phyloP scores from a whole-genome alignment of 1,140 invertebrate species.

The Drosophila repletoides region DNA sequence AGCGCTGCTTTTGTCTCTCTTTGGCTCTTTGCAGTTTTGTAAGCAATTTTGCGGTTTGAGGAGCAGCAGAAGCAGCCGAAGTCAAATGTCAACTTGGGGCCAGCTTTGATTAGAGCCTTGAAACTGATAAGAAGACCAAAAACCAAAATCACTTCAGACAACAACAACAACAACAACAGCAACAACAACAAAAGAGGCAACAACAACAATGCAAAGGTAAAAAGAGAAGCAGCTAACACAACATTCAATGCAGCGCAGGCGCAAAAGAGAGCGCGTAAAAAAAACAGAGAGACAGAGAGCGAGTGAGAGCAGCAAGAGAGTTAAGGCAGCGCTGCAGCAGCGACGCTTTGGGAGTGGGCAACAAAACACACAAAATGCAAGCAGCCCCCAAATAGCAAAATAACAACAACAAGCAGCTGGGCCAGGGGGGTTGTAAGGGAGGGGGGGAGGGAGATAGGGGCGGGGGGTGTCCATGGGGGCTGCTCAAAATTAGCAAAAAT shows the following conservation, averaged over 20 bases:
- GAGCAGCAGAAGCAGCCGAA: too few species aligned
- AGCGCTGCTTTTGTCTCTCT: neutral
- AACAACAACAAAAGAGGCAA: conserved; percentile 18
- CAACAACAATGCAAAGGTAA: conserved; percentile 62
- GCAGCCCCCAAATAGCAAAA: conserved; percentile 65
- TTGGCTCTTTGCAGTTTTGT: conserved; percentile 16
- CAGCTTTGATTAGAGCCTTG: conserved; percentile 51
- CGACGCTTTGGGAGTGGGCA: neutral
- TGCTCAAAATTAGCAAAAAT: conserved; percentile 53
- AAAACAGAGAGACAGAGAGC: neutral
- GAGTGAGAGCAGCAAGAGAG: conserved; percentile 25
- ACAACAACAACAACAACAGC: conserved; percentile 29
- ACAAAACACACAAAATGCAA: conserved; percentile 55
- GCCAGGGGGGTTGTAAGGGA: neutral
- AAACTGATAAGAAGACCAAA: conserved; percentile 31
- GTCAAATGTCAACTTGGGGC: conserved; percentile 29
- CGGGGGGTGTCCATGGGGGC: conserved; percentile 17
- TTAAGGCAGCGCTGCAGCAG: conserved; percentile 7
- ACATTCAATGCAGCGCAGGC: conserved; percentile 72
- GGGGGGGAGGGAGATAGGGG: conserved; percentile 15
- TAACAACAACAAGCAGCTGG: conserved; percentile 20
- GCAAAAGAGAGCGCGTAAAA: conserved; percentile 33
- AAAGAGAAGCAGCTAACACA: conserved; percentile 58
- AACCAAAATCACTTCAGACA: conserved; percentile 30
- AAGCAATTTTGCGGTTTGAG: conserved; percentile 12